A percentile compares a stretch with the other conserved stretches of the same genome.
Conservation (phyloP, 1,140 invertebrate species). For the Dinothrombium tinctorium region DNA sequence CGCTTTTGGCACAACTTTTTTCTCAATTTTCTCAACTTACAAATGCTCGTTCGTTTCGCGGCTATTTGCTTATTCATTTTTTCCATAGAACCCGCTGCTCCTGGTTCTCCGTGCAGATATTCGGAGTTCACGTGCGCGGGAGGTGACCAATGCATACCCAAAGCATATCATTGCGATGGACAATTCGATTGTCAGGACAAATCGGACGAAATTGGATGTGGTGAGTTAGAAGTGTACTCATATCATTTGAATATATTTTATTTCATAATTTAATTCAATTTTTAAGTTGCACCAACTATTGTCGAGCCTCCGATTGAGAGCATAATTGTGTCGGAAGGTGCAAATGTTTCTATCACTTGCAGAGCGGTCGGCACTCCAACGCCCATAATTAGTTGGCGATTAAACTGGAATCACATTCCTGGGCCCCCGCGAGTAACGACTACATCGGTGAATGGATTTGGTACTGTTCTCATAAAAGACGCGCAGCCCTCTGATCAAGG, state of each 20-base stretch:
- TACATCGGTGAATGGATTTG: constrained; percentile 48
- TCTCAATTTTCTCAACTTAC: too few relatives aligned
- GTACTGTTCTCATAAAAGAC: constrained; percentile 51
- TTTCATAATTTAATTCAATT: constrained; percentile 18
- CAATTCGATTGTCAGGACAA: constrained; percentile 62
- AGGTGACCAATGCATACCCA: constrained; percentile 66
- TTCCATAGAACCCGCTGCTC: too few relatives aligned
- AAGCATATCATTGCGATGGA: constrained; percentile 74
- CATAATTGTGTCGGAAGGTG: constrained; percentile 39
- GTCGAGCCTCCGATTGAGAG: constrained; percentile 35
- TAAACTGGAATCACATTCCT: constrained; percentile 84
- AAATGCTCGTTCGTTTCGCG: too few relatives aligned
- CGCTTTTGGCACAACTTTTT: too few relatives aligned
- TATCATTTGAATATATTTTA: constrained; percentile 11
- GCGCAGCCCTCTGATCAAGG: constrained; percentile 51
- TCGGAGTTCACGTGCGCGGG: constrained; percentile 57
- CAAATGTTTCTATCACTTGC: constrained; percentile 51
- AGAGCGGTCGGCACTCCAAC: constrained; percentile 63
- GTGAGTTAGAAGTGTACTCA: constrained; percentile 31
- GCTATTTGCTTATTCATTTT: too few relatives aligned
- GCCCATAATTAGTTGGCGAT: constrained; percentile 76
- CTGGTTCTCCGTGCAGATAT: constrained; percentile 37
- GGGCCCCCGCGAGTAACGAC: constrained; percentile 51
- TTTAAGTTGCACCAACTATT: constrained; percentile 31
- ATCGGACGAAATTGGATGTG: constrained; percentile 73